Conservation (phyloP, 2,113 vertebrate species). For the Tetrax tetrax region DNA sequence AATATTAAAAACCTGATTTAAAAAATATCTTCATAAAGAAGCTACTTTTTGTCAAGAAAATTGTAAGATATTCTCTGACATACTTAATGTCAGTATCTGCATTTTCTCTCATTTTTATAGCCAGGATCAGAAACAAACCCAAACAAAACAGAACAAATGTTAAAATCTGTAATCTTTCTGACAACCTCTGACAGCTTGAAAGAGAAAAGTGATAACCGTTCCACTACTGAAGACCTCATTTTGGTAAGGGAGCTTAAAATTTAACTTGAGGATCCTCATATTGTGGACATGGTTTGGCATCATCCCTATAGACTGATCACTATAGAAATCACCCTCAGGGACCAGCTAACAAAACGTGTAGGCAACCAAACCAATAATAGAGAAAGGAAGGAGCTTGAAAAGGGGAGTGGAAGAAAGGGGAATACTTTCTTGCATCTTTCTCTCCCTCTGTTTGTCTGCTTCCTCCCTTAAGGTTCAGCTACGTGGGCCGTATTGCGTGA, state of each 20-base stretch:
- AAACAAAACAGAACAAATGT: conserved; percentile 27
- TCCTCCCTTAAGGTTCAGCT: conserved; percentile 41
- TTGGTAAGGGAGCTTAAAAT: background rate
- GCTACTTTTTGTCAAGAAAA: background rate
- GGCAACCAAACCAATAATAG: background rate
- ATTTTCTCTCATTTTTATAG: conserved; percentile 7
- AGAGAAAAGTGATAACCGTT: background rate
- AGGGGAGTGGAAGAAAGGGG: background rate
- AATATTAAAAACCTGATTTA: background rate
- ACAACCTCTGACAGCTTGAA: conserved; percentile 26
- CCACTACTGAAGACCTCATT: background rate
- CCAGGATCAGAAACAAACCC: conserved; percentile 30
- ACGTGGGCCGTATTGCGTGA: background rate
- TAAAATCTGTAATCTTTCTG: conserved; percentile 45
- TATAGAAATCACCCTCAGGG: background rate
- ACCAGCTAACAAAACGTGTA: background rate
- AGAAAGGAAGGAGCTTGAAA: background rate
- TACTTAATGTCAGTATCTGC: background rate
- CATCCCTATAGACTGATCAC: background rate
- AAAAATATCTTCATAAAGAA: background rate
- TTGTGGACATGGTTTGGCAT: background rate
- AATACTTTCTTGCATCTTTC: background rate
- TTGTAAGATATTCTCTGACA: background rate
- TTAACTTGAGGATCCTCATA: background rate
- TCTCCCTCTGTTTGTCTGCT: conserved; percentile 30